These are phyloP conservation scores for Microcebus tavaratra DNA, from an alignment of 2,113 vertebrate species.

Conservation along the genomic window DNA sequence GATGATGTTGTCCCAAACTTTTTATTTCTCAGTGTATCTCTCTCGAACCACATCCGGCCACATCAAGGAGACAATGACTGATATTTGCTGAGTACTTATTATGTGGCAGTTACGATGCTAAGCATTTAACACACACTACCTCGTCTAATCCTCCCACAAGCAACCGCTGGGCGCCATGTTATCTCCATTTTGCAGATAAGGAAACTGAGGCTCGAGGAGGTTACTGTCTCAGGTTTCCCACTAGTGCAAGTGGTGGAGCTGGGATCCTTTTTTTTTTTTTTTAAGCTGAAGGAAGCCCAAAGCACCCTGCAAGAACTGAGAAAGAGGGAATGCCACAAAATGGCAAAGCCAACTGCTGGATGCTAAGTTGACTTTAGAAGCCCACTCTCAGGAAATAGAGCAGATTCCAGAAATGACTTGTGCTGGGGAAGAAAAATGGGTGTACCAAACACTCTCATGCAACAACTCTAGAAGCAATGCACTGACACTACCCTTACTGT, in stretches of 20 bases:
- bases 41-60: not conserved
- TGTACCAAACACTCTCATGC: rapidly evolving
- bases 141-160: not conserved
- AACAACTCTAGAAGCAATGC: not conserved
- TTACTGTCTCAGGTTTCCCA: not conserved
- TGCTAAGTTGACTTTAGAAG: not conserved
- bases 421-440: not conserved
- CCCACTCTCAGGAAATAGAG: not conserved
- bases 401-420: not conserved
- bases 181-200: not conserved
- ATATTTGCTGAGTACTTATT: not conserved
- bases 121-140: not conserved
- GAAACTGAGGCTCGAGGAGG: not conserved
- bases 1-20: not conserved
- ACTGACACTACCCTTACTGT: not conserved
- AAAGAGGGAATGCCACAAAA: not conserved
- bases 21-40: not conserved
- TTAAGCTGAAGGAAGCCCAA: not conserved
- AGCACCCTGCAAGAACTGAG: not conserved
- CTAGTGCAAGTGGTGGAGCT: not conserved
- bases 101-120: rapidly evolving
- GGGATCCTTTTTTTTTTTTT: not conserved
- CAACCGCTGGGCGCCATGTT: not conserved
- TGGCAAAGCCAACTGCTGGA: not conserved
- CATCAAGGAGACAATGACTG: not conserved